Evolutionary conservation across 2,113 vertebrate species (phyloP).

Genomic region (Conger conger): DNA sequence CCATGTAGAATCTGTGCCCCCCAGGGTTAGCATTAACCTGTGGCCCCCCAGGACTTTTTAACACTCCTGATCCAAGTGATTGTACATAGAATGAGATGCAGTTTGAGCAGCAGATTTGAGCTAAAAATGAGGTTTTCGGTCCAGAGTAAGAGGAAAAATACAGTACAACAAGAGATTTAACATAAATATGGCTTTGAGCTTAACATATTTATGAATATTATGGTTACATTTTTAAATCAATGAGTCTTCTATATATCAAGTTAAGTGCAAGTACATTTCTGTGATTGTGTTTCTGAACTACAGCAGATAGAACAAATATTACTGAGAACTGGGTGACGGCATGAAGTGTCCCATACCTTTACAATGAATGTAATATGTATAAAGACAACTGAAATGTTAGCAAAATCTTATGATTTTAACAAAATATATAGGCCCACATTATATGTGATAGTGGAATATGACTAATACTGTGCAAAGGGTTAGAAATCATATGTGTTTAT

Average conservation of each 20-base stretch:
- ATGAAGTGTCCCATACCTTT: background rate
- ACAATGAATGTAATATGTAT: background rate
- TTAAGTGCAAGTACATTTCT: background rate
- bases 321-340: background rate
- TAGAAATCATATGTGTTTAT: no score
- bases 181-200: conserved; percentile 1
- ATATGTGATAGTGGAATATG: no score
- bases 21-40: no score
- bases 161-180: background rate
- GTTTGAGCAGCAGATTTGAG: no score
- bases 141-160: background rate
- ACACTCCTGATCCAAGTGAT: no score
- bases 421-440: no score
- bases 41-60: no score
- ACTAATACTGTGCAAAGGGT: no score
- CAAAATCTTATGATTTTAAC: no score
- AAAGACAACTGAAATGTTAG: no score
- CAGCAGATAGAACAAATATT: background rate
- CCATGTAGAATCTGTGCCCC: no score
- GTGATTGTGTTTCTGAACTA: background rate
- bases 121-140: conserved; percentile 5
- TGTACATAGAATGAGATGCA: no score
- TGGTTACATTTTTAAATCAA: background rate
- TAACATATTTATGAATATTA: background rate
- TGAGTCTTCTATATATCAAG: background rate